Base-by-base conservation (phyloP, 1,140 invertebrate species). In the Bilobella aurantiaca region DNA sequence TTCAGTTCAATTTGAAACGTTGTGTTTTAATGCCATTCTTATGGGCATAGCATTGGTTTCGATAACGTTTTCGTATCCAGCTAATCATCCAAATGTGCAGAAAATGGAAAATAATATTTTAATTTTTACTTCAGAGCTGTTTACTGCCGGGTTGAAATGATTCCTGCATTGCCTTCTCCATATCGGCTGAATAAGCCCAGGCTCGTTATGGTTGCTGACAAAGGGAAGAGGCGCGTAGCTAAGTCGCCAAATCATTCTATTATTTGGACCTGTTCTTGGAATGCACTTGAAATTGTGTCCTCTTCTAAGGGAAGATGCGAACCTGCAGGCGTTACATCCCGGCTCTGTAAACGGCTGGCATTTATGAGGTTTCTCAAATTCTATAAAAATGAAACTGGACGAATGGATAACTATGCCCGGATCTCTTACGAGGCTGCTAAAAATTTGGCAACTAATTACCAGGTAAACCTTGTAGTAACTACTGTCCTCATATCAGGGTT, bases 171-270 rank as follows among this genome's bases (percentile, higher is more conserved):
- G 25, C 1, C 62, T 27, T 59, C 53, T 1, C 61, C 63, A 1
- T 73, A 58, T 27, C 30, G 23, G 23, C 16, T 73, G n/a, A 73
- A 70, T 31, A 49, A 63, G 23, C 68, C 71, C 1, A 29, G 69
- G 16, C 42, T 67, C 0, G 12, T 73, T 25, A 73, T 73, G 71
- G 65, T 70, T 1, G 46, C 62, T 0, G 29, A 31, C 23, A 64
- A 70, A 47, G 61, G 60, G 60, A 66, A 68, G 47, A 61, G 71
- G n/a, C 32, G 49, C n/a, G 71, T 73, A 1, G 70, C 70, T 21
- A 73, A 73, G 25, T 63, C 59, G 31, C 71, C 71, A n/a, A 73
- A 70, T 65, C 67, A 73, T 65, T 69, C 69, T 0, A 57, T 72
- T 16, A 34, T 62, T 1, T 72, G 71, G 71, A 27, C 68, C 28